phyloP scores from a whole-genome alignment of 2,113 vertebrate species.

The Taurulus bubalis region DNA sequence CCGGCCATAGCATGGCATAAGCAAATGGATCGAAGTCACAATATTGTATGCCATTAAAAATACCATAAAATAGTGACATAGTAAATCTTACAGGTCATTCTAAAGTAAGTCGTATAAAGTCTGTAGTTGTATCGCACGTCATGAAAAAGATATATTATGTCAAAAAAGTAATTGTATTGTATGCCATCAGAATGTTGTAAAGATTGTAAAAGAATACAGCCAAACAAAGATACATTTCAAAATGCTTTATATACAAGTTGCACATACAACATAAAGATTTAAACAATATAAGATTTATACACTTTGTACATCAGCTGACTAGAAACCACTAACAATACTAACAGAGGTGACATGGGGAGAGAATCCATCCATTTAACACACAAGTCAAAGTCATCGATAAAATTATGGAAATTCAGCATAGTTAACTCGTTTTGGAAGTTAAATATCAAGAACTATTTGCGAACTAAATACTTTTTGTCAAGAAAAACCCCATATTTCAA shows the following conservation, averaged over 20 bases:
- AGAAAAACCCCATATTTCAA: conserved; percentile 33
- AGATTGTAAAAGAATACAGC: neutral
- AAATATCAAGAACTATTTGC: conserved; percentile 49
- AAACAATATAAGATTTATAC: conserved; percentile 82
- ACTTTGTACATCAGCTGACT: conserved; percentile 84
- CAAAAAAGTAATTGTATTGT: neutral
- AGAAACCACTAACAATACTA: conserved; percentile 81
- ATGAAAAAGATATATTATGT: too few species aligned
- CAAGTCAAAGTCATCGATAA: conserved; percentile 62
- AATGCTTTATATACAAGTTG: conserved; percentile 87
- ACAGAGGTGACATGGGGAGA: conserved; percentile 75
- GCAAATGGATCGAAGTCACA: too few species aligned
- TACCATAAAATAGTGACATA: too few species aligned
- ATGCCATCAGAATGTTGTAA: neutral
- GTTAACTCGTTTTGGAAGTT: conserved; percentile 46
- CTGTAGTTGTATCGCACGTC: too few species aligned
- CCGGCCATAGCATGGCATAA: too few species aligned
- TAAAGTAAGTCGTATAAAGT: too few species aligned
- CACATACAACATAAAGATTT: conserved; percentile 83
- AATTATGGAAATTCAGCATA: conserved; percentile 42
- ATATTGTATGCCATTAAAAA: too few species aligned
- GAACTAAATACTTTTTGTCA: conserved; percentile 52
- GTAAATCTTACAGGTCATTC: too few species aligned
- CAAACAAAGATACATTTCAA: conserved; percentile 68
- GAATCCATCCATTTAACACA: conserved; percentile 79